phyloP scores from a whole-genome alignment of 2,113 vertebrate genomes.

The Amblyopsis rosae region DNA sequence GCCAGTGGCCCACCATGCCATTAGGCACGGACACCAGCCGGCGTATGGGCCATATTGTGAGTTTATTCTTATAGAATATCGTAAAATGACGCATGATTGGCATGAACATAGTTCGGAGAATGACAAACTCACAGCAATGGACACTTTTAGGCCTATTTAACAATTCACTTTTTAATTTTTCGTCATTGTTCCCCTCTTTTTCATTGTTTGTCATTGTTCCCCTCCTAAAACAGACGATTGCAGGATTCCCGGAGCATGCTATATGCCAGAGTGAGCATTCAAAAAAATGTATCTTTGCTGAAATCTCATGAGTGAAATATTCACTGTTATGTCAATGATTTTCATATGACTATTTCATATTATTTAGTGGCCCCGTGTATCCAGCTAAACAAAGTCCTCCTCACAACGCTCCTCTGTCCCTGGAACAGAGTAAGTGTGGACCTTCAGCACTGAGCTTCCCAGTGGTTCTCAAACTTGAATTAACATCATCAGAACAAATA shows the following conservation, averaged over 20 bases:
- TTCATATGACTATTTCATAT: neutral
- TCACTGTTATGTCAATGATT: neutral
- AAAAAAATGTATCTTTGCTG: rapidly evolving
- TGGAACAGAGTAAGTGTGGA: conserved; percentile 77
- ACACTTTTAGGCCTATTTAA: neutral
- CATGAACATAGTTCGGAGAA: too few species aligned
- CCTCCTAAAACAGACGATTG: conserved; percentile 50
- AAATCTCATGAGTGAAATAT: neutral
- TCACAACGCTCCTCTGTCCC: conserved; percentile 61
- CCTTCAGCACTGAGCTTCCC: neutral
- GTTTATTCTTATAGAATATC: conserved; percentile 29
- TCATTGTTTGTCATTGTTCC: neutral
- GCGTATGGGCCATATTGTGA: conserved; percentile 58
- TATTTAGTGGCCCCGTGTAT: conserved; percentile 24
- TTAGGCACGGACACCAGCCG: conserved; percentile 42
- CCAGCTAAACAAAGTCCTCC: conserved; percentile 33
- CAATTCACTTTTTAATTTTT: neutral
- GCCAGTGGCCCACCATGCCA: conserved; percentile 19
- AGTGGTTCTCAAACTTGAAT: neutral
- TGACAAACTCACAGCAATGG: too few species aligned
- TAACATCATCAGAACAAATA: neutral
- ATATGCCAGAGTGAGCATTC: conserved; percentile 55
- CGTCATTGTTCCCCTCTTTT: neutral
- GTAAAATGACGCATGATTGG: too few species aligned
- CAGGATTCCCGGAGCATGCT: conserved; percentile 41